Base-by-base conservation (phyloP, 1,140 invertebrate species). In the Brachionus rubens region DNA sequence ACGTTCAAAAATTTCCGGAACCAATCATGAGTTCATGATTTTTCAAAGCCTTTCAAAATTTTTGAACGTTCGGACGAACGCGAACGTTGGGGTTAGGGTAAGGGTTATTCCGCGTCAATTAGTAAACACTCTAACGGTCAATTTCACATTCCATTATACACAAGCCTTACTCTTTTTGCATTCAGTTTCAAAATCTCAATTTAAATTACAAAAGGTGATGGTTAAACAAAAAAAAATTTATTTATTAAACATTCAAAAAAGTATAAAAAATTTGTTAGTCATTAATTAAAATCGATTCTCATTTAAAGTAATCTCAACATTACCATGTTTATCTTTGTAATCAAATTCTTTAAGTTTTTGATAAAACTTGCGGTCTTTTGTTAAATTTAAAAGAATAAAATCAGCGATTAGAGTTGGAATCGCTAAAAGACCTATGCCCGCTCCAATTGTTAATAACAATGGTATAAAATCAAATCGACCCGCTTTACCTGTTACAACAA, bases 371-470 rank as follows among this genome's bases (percentile, higher is more conserved):
- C 50, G n/a, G 10, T 50, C 16, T 40, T 72, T 72, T 24, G 50
- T 72, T 48, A 72, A 50, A 54, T 72, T 50, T 48, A 72, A 41
- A 12, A 72, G 33, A 50, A 54, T 48, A 54, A 72, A 72, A 72
- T 72, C 68, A 41, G 68, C 68, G 24, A 72, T 54, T 40, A 72
- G 40, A 72, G 68, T 72, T 19, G 68, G 46, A 24, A 72, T 54
- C 6, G 46, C 46, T 30, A 72, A 40, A 19, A 72, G 24, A 16
- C 68, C 68, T 19, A 72, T 48, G 9, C 68, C 68, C 16, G 68
- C 46, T 36, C 86, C 87, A 77, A 88, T 79, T 78, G 87, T 88
- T 1, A 86, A 75, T 4, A 87, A 65, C 7, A 78, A 62, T 26
- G 50, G 40, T 12, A 78, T 40, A 30, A 77, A 40, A 75, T 76